phyloP scores from a whole-genome alignment of 1,140 invertebrate genomes.

The Dysdera silvatica region DNA sequence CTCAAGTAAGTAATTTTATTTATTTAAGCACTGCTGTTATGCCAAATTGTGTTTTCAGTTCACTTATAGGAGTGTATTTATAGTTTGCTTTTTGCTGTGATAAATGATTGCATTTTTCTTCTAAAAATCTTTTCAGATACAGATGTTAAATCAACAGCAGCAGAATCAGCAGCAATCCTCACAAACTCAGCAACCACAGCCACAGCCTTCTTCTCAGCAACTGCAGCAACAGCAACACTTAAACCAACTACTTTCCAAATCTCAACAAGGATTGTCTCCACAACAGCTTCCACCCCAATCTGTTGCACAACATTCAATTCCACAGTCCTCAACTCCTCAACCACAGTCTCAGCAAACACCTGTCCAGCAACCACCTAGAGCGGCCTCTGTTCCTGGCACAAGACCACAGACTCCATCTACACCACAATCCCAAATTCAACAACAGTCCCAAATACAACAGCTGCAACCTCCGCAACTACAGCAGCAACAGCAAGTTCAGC shows the following conservation, averaged over 20 bases:
- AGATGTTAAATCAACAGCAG: conserved; percentile 33
- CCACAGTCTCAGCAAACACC: conserved; percentile 30
- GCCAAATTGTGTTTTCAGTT: not conserved
- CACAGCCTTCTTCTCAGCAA: conserved; percentile 34
- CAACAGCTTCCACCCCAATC: conserved; percentile 15
- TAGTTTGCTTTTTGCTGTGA: not conserved
- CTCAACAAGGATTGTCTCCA: conserved; percentile 17
- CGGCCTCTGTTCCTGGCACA: conserved; percentile 28
- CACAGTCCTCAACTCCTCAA: conserved; percentile 29
- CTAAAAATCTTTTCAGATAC: conserved; percentile 1
- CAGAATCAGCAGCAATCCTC: conserved; percentile 47
- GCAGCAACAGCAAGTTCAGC: conserved; percentile 21
- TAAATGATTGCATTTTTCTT: not conserved
- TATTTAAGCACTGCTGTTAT: not conserved
- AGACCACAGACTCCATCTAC: conserved; percentile 18
- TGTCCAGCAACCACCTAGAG: conserved; percentile 25
- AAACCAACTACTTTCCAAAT: conserved; percentile 23
- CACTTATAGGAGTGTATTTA: not conserved
- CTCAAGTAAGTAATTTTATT: conserved; percentile 17
- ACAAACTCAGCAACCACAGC: conserved; percentile 48
- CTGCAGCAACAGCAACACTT: conserved; percentile 31
- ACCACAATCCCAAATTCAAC: not conserved
- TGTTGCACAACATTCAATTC: conserved; percentile 23
- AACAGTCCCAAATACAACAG: conserved; percentile 12
- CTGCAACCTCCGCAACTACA: conserved; percentile 3